Conservation (phyloP, 2,113 vertebrate genomes). For the Catharus fuscescens region DNA sequence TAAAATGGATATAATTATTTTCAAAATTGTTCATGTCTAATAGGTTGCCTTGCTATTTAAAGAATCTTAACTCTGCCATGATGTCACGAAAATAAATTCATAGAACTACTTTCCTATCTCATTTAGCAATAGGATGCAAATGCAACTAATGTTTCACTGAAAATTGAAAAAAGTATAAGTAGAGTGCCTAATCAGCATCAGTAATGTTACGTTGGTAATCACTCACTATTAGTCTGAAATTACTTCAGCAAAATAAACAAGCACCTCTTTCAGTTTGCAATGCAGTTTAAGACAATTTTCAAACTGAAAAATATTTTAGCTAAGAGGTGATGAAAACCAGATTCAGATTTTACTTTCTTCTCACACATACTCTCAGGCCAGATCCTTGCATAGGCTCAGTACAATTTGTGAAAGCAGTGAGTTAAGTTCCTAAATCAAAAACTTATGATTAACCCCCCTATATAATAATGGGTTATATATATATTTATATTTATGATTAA, state of each 20-base stretch:
- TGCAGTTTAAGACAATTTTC: background rate
- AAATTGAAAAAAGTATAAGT: slow-evolving; percentile 41
- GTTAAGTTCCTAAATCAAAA: background rate
- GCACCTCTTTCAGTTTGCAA: background rate
- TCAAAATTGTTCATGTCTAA: slow-evolving; percentile 18
- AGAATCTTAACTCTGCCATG: background rate
- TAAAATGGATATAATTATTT: slow-evolving; percentile 53
- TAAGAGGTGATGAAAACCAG: background rate
- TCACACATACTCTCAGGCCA: background rate
- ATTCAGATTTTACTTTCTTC: background rate
- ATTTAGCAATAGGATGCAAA: slow-evolving; percentile 53
- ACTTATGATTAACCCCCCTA: background rate
- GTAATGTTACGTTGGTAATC: background rate
- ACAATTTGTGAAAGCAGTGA: background rate
- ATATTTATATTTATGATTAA: background rate
- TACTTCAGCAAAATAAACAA: slow-evolving; percentile 13
- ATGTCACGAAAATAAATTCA: slow-evolving; percentile 54
- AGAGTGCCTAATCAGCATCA: slow-evolving; percentile 17
- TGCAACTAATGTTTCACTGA: slow-evolving; percentile 27
- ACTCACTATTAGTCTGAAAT: slow-evolving; percentile 4
- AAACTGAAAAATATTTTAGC: background rate
- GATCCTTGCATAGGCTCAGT: background rate
- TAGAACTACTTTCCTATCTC: slow-evolving; percentile 13
- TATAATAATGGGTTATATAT: background rate
- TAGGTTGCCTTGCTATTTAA: slow-evolving; percentile 38